phyloP scores from a whole-genome alignment of 2,797 vertebrate species.

The Microhierax caerulescens region DNA sequence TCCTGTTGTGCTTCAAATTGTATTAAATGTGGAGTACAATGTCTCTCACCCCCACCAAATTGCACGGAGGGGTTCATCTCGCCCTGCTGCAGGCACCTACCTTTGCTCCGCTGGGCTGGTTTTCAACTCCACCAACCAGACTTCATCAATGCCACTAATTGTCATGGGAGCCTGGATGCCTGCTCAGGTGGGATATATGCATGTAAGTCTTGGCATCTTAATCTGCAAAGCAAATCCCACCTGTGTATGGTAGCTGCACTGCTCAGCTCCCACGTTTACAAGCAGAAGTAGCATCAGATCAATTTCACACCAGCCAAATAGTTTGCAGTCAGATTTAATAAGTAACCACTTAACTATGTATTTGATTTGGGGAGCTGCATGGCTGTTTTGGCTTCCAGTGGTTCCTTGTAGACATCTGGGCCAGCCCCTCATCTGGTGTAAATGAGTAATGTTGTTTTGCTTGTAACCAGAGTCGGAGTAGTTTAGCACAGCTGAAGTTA shows the following conservation, averaged over 20 bases:
- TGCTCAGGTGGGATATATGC: rapidly evolving
- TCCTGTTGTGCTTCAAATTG: background rate
- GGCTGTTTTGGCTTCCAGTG: background rate
- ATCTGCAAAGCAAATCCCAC: background rate
- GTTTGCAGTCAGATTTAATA: background rate
- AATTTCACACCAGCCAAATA: background rate
- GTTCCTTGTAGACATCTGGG: background rate
- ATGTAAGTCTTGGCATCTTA: background rate
- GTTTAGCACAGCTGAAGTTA: background rate
- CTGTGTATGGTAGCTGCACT: rapidly evolving
- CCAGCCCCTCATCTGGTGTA: background rate
- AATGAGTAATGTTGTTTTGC: background rate
- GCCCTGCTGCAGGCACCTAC: background rate
- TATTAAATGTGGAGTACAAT: background rate
- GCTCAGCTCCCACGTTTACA: rapidly evolving
- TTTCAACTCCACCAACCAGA: background rate
- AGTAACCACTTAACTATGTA: background rate
- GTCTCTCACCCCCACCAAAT: background rate
- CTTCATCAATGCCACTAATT: rapidly evolving
- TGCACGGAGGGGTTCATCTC: background rate
- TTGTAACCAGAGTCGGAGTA: background rate
- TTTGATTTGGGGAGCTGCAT: background rate
- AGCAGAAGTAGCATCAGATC: background rate
- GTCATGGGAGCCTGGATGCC: background rate
- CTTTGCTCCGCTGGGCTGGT: rapidly evolving